Base-by-base conservation (phyloP, 2,888 invertebrate genomes). In the Oxycera nigricornis region DNA sequence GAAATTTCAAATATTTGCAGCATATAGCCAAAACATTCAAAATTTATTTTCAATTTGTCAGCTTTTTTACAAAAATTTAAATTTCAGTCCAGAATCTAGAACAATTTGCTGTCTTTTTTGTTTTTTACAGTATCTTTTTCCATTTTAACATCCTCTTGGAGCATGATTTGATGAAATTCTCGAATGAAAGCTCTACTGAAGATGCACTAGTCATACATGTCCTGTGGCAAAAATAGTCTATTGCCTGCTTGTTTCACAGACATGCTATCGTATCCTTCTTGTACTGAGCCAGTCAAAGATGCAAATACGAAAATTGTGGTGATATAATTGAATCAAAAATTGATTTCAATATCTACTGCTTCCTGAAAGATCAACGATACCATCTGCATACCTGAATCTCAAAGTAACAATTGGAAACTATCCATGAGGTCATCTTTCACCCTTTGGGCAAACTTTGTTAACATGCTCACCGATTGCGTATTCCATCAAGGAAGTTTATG, bases 291-390 rank as follows among this genome's bases (percentile, higher is more conserved):
- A 2, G 46, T 46, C n/a, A 46, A 46, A 3, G 24, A 61, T 31
- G 61, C 61, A 61, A 31, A 17, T 26, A 11, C 7, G 31, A 2
- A 65, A 41, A 39, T 65, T 24, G 39, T 46, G 14, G 41, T 65
- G 46, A 65, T 41, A 46, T 39, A 65, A 65, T 65, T 46, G 46
- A 65, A 65, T 46, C 14, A 3, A n/a, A 65, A 46, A 65, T 46
- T 41, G 65, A 65, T 65, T 65, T 65, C 65, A 46, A 65, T 65
- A 41, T 6, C 65, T 41, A 46, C 20, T 24, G 9, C 11, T 39
- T 65, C 65, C 24, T 14, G 30, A 31, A 39, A 35, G 20, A 22
- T 26, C n/a, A 46, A 2, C 20, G 41, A 65, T 41, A 39, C 24
- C 4, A 65, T 65, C 46, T 41, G 22, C 41, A 35, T 11, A 46